Evolutionary conservation across 2,888 invertebrate genomes (phyloP).

Genomic region (Tuta absoluta): DNA sequence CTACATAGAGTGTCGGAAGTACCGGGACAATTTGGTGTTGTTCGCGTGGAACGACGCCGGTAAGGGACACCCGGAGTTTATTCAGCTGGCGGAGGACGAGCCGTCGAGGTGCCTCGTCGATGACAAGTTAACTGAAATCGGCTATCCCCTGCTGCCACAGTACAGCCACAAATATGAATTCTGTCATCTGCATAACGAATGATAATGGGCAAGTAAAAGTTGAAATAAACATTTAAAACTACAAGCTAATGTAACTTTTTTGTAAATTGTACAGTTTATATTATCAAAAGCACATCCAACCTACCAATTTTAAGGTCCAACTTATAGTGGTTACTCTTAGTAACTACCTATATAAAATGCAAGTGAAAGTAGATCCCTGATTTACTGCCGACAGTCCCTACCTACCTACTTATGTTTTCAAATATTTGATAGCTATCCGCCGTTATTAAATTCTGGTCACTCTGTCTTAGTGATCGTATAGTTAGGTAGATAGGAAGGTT

Average conservation of each 20-base stretch:
- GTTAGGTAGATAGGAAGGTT: too few relatives aligned
- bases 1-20: constrained; percentile 15
- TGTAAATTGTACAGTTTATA: background rate
- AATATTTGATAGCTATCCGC: too few relatives aligned
- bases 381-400: too few relatives aligned
- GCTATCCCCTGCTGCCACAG: constrained; percentile 13
- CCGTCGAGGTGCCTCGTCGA: constrained; percentile 23
- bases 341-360: too few relatives aligned
- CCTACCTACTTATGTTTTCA: too few relatives aligned
- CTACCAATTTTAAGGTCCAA: too few relatives aligned
- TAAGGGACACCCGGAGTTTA: constrained; percentile 8
- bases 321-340: too few relatives aligned
- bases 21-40: constrained; percentile 15
- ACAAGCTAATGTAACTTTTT: background rate
- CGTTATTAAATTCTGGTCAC: too few relatives aligned
- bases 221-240: background rate
- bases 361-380: too few relatives aligned
- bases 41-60: constrained; percentile 13
- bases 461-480: too few relatives aligned
- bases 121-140: constrained; percentile 6
- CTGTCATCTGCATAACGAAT: constrained; percentile 12
- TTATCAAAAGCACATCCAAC: too few relatives aligned
- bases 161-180: constrained; percentile 15
- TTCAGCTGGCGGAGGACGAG: constrained; percentile 8
- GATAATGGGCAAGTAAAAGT: background rate